Evolutionary conservation across 2,797 vertebrate species (phyloP).

Genomic region (Phylloscopus collybita): DNA sequence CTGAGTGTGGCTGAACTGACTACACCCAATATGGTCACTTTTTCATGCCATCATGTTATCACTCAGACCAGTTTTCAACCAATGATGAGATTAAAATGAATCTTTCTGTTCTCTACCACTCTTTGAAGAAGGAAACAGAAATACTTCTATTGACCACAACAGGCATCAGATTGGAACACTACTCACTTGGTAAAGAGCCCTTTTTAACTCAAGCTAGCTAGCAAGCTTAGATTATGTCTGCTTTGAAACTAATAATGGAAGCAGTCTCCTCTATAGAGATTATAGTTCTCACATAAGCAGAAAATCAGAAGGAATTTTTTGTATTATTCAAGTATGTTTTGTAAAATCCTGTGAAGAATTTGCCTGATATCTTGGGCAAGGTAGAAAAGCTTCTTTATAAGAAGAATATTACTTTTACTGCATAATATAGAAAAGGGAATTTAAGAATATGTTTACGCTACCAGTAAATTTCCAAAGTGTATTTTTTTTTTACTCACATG

Average conservation of each 20-base stretch:
- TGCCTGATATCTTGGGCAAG: not conserved
- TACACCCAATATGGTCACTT: slow-evolving; percentile 1
- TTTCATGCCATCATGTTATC: not conserved
- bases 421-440: not conserved
- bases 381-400: not conserved
- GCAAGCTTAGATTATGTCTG: not conserved
- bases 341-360: not conserved
- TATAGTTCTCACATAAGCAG: not conserved
- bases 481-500: not conserved
- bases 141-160: not conserved
- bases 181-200: not conserved
- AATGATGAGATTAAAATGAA: not conserved
- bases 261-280: not conserved
- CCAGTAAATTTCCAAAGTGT: not conserved
- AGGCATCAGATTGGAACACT: not conserved
- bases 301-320: not conserved
- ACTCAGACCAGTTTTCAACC: not conserved
- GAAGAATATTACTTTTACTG: not conserved
- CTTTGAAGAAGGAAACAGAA: not conserved
- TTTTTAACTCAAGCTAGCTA: not conserved
- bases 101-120: not conserved
- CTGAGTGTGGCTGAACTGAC: not conserved
- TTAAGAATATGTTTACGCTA: not conserved
- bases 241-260: not conserved
- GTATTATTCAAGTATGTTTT: not conserved